Evolutionary conservation across 1,140 invertebrate species (phyloP), one percentile per base, ranked within the genome.

Genomic region (Pectinophora gossypiella): DNA sequence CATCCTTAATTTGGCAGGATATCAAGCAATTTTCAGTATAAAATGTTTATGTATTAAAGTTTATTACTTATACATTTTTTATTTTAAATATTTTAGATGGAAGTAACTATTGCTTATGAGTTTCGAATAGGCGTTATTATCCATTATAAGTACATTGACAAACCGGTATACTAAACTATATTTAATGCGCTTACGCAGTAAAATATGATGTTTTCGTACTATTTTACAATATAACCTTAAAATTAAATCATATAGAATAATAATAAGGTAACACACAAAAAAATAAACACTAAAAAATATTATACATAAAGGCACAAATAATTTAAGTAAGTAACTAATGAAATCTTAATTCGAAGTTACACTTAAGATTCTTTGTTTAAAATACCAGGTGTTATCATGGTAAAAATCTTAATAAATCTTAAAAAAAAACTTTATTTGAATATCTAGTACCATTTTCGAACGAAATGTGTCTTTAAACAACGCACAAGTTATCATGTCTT

Each of bases 31-130:
- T 32, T 16, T 16, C 36, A 16, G 36, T 40, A 40, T 40, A 40
- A 40, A 40, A 40, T n/a, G 13, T 40, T 15, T 40, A 6, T 6
- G 22, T 23, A 23, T 23, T 23, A 23, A 3, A n/a, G 27, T 12
- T 32, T 12, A 32, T 32, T 13, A 40, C 1, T 2, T 40, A 10
- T 40, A 2, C 36, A 27, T 40, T 15, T 40, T 40, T 6, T 40
- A 32, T 5, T 7, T 10, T 40, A 40, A 12, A 7, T 61, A 52
- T 20, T 48, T 48, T 57, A 54, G 48, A 60, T 32, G 48, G 48
- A 61, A 51, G 55, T 54, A 53, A 56, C 70, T 77, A 76, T 76
- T 76, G 70, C 70, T 76, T 69, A 68, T 64, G 53, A 52, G 45
- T 73, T 69, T 48, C 52, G 43, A 54, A 66, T 48, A 74, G 67